phyloP scores from a whole-genome alignment of 2,113 vertebrate genomes.

The Oreotrochilus melanogaster region DNA sequence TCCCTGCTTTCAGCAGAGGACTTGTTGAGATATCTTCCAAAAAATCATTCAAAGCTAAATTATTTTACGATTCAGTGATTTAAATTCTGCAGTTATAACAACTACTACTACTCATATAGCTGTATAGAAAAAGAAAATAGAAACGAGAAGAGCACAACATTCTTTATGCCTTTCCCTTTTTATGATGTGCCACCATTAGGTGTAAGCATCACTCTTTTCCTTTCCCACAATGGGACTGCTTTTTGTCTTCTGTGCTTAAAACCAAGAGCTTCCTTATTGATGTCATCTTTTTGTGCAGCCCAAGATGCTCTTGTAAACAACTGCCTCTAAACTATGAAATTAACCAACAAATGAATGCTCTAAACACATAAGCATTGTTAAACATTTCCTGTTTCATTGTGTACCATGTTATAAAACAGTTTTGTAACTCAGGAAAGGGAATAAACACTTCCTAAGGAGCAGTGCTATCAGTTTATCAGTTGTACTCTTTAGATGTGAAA shows the following conservation, averaged over 20 bases:
- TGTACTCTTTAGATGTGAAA: neutral
- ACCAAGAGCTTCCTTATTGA: neutral
- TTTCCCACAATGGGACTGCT: neutral
- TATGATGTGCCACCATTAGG: neutral
- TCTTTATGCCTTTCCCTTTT: neutral
- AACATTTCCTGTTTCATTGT: constrained; percentile 1
- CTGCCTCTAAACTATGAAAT: neutral
- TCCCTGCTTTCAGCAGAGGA: neutral
- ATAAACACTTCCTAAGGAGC: neutral
- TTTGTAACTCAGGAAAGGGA: neutral
- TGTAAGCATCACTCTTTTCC: neutral
- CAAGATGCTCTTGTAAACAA: neutral
- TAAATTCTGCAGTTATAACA: neutral
- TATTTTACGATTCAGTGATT: neutral
- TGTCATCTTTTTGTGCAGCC: neutral
- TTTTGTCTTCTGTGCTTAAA: neutral
- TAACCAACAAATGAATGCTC: neutral
- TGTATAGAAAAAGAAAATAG: neutral
- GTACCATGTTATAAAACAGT: neutral
- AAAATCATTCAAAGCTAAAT: neutral
- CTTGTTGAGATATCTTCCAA: neutral
- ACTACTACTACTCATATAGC: neutral
- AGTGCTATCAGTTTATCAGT: neutral
- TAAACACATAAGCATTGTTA: neutral
- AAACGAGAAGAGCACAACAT: neutral